Evolutionary conservation across 2,888 invertebrate genomes (phyloP), one percentile per base, ranked within the genome.

Genomic region (Apodemia mormo): DNA sequence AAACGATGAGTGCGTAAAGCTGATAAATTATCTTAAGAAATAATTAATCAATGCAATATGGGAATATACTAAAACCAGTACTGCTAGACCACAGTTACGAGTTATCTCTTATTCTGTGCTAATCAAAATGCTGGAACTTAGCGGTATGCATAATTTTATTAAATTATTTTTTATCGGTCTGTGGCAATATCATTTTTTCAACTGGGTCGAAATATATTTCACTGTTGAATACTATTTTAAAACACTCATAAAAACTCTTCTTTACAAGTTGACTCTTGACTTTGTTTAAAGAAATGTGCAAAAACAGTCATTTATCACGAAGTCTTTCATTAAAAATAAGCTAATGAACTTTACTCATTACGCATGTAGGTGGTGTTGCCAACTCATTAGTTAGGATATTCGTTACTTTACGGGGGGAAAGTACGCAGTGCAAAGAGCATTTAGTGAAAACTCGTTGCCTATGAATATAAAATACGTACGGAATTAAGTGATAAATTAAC

Each of bases 331-430:
- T 67, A 54, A 65, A 37, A n/a, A 67, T 22, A 49, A 64, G 68
- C 45, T 68, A 68, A 64, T 64, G 68, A 68, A 68, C 64, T 68
- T 49, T 22, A 37, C 49, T 22, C 22, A 54, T 54, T 54, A 54
- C 22, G 52, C 52, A 54, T 54, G 52, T n/a, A 22, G n/a, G 52
- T 52, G 52, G n/a, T 22, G 52, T 54, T 54, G 8, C 52, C 22
- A 54, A 22, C 22, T 54, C 52, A 54, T 54, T 54, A n/a, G 22
- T 22, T 22, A 54, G 52, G n/a, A 54, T 52, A 52, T 52, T 52
- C n/a, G 52, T 22, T 52, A 22, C 6, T 52, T 52, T 52, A n/a
- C 52, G 52, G 4, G n/a, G n/a, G 14, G 7, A 52, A 52, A n/a
- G 12, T 49, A 49, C 52, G 52, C n/a, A n/a, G 52, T n/a, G 52